Evolutionary conservation across 2,797 vertebrate genomes (phyloP), one percentile per base, ranked within the genome.

Genomic region (Triplophysa yarkandensis): DNA sequence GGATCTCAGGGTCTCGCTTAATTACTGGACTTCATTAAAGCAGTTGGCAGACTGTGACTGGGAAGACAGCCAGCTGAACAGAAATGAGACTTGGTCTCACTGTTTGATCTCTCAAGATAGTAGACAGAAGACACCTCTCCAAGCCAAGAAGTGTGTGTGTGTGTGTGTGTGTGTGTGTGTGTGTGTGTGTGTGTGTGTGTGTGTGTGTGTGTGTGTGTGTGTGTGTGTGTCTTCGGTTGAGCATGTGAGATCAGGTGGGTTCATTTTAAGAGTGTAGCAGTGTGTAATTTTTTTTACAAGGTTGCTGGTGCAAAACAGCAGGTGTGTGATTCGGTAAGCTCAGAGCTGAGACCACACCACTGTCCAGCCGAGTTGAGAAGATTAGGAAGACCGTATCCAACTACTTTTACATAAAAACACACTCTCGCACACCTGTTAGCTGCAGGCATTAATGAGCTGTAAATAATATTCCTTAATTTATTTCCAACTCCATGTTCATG

Each of bases 11-110:
- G 79, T 82, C 73, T 68, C 43, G 52, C 75, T 80, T 87, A 82
- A 85, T 83, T 79, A 81, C 72, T 28, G 76, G 67, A 76, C 68
- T 83, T 77, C 61, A 77, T 82, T 81, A 80, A 74, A 80, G 34
- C 68, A 73, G 74, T 79, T 81, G 83, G 76, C 82, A 83, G 79
- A 43, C 5, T 82, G 63, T 73, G 71, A 60, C 71, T 68, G 58
- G 70, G 80, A 57, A 61, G 34, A 28, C 48, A 48, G 55, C 73
- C 82, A 81, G 62, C 46, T 10, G 8, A 54, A 17, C 62, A 67
- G 23, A 77, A 80, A 77, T 60, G 65, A 80, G 78, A 57, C 57
- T 41, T 65, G 65, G 62, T 69, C 52, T 68, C 21, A 66, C 64
- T 80, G 43, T 80, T 81, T 77, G 71, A 82, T 80, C 71, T 62